phyloP scores from a whole-genome alignment of 2,113 vertebrate genomes.

The Microtus oregoni region DNA sequence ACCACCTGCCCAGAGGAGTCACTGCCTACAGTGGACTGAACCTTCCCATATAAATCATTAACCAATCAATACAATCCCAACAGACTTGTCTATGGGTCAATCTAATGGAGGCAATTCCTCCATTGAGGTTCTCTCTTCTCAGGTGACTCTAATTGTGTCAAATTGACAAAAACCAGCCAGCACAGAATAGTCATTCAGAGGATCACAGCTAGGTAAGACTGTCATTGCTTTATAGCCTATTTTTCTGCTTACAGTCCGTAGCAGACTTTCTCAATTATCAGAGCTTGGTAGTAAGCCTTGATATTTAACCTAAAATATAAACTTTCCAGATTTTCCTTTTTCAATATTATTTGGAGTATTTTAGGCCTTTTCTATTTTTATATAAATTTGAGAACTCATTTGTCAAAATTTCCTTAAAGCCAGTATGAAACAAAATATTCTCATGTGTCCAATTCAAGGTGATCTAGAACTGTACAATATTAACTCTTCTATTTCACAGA shows the following conservation, averaged over 20 bases:
- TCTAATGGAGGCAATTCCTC: neutral
- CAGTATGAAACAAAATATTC: neutral
- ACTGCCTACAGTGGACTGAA: neutral
- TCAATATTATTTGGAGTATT: neutral
- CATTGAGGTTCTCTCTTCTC: neutral
- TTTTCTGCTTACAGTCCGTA: neutral
- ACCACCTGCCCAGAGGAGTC: neutral
- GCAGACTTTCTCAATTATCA: neutral
- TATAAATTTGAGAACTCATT: conserved; percentile 11
- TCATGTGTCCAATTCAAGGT: neutral
- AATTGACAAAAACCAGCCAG: neutral
- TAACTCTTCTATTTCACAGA: neutral
- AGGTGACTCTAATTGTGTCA: neutral
- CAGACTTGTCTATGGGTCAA: neutral
- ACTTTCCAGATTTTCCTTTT: neutral
- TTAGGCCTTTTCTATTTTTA: neutral
- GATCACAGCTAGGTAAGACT: neutral
- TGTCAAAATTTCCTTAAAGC: neutral
- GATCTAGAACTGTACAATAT: neutral
- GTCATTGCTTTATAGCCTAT: neutral
- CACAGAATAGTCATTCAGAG: neutral
- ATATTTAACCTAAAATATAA: neutral
- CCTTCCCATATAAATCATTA: neutral
- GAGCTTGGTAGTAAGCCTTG: neutral
- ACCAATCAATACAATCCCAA: neutral